These are phyloP conservation scores for Bolinopsis microptera DNA, from an alignment of 37 sponge, comb jelly and placozoan genomes.

Conservation along the genomic window DNA sequence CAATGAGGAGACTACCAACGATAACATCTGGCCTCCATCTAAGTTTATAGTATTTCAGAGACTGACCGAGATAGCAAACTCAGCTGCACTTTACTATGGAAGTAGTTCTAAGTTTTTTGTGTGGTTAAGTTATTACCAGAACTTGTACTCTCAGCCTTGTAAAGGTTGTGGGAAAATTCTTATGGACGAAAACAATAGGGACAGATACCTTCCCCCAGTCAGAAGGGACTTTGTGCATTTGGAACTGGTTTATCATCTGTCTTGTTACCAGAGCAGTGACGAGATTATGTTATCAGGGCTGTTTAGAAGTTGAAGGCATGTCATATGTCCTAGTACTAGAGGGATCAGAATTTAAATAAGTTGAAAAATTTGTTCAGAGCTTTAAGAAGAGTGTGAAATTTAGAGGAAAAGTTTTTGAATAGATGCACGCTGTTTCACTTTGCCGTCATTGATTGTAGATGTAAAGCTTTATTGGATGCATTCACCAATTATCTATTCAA, in stretches of 20 bases:
- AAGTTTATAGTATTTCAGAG: conserved; percentile 45
- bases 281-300: background rate
- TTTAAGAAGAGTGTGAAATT: too few relatives aligned
- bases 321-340: conserved; percentile 33
- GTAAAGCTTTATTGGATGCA: too few relatives aligned
- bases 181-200: conserved; percentile 22
- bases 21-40: conserved; percentile 62
- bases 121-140: conserved; percentile 65
- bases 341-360: too few relatives aligned
- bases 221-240: background rate
- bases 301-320: background rate
- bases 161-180: conserved; percentile 49
- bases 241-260: conserved; percentile 39
- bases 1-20: conserved; percentile 57
- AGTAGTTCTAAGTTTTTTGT: conserved; percentile 19
- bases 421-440: too few relatives aligned
- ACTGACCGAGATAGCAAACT: conserved; percentile 52
- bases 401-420: too few relatives aligned
- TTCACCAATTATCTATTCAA: too few relatives aligned
- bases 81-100: conserved; percentile 6
- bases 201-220: conserved; percentile 6
- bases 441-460: too few relatives aligned
- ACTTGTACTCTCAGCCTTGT: conserved; percentile 52
- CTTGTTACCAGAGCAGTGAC: conserved; percentile 11
- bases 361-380: too few relatives aligned